Base-by-base conservation (phyloP, 2,797 vertebrate species). In the Sebastes cheni region DNA sequence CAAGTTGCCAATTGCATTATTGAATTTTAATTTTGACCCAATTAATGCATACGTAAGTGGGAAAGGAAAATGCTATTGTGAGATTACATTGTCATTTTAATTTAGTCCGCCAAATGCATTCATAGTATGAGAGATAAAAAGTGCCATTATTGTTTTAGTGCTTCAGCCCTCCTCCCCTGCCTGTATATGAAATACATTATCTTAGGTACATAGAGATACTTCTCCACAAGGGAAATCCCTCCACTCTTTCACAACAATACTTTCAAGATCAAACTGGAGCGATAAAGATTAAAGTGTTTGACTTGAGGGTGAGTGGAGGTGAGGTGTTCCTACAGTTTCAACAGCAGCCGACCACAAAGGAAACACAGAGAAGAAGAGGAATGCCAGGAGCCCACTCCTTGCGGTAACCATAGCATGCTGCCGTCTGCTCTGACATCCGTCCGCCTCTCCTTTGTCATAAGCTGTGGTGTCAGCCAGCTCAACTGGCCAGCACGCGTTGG, bases 381-480 rank as follows among this genome's bases (percentile, higher is more conserved):
- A 91, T 86, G 83, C 73, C 71, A 64, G 66, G 42, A 81, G 84
- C 88, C 90, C 84, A 85, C 90, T 90, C 82, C 75, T 86, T 86
- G 85, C 30, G 66, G 84, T 89, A 81, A 92, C 54, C 73, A 61
- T 79, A 88, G 80, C 76, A 72, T 67, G 74, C 86, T 86, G 85
- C 86, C 76, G 79, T 81, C 80, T 85, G 76, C 77, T 75, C 87
- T 86, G 72, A 93, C 88, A 90, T 90, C 89, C 79, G 70, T 61
- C 80, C 10, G 12, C 88, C 81, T 87, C 85, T 81, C 84, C 79
- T 93, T 89, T 92, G 88, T 92, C 87, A 86, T 89, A 75, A 81
- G 79, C 77, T 87, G 76, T 22, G 84, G 85, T 58, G 72, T 89
- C 71, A 75, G 85, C 83, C 89, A 80, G 79, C 87, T 88, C 88